Base-by-base conservation (phyloP, 30 jellyfish, hydroid and myxozoan genomes). In the Aurelia coerulea region DNA sequence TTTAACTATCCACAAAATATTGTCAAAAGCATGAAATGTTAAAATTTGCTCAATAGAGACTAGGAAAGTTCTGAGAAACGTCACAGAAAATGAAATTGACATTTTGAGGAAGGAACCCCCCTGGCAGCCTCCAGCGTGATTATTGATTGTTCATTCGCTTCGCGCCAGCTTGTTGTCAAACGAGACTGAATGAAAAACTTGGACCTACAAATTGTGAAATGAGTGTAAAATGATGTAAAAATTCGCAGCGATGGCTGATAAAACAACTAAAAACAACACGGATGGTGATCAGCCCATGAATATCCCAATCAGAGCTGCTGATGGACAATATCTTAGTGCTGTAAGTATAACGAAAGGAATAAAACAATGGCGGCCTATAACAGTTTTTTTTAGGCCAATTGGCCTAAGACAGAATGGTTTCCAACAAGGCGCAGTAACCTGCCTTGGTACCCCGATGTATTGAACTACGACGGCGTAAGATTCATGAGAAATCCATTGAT, bases 261-360 rank as follows among this genome's bases (percentile, higher is more conserved):
- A 52, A 23, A 23, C 79, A 34, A 67, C 34, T 7, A 79, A 50
- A 66, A 63, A 73, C 41, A 62, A 49, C 46, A 35, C 64, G 5
- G 78, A 49, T 17, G 81, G 83, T 10, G 69, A 50, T 16, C 60
- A 35, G 17, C 86, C 87, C 15, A 18, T 80, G n/a, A 76, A 88
- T 41, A 90, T 90, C 58, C 97, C 97, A 8, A 79, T 90, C 10
- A 73, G 70, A 67, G 85, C 97, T 1, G 82, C 89, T 10, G 91
- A 83, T 76, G 97, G 97, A 10, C 84, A 73, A 73, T 59, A 77
- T 33, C 83, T 90, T 32, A 80, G 94, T 37, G 97, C 97, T 33
- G 97, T 90, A 73, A 72, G 97, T 83, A 18, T 37, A 19, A 39
- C 66, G 35, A 50, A 29, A 46, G 15, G 56, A 46, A 46, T 46